Conservation (phyloP, 2,888 invertebrate genomes). For the Habroteleia sp. region DNA sequence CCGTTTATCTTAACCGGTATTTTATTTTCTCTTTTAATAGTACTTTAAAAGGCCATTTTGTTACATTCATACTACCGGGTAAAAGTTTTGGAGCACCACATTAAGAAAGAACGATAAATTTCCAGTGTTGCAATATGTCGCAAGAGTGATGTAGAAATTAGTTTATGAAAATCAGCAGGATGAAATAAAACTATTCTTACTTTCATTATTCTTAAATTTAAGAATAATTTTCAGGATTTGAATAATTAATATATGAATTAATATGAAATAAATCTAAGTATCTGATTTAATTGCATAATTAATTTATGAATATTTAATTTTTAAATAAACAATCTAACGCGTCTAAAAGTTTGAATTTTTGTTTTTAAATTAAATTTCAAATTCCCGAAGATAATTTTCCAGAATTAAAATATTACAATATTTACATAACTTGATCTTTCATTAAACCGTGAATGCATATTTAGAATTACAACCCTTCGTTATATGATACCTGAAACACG, state of each 20-base stretch:
- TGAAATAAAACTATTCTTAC: too few relatives aligned
- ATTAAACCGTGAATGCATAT: conserved; percentile 30
- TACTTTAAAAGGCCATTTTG: conserved; percentile 19
- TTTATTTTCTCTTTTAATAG: conserved; percentile 29
- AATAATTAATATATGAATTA: too few relatives aligned
- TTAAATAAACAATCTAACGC: too few relatives aligned
- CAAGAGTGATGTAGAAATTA: neutral
- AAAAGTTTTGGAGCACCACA: conserved; percentile 7
- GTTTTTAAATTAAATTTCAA: too few relatives aligned
- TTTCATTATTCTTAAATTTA: too few relatives aligned
- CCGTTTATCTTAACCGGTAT: conserved; percentile 19
- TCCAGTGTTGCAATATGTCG: conserved; percentile 8
- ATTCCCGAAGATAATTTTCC: too few relatives aligned
- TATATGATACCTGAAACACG: conserved; percentile 43
- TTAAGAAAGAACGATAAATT: conserved; percentile 10
- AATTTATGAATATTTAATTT: too few relatives aligned
- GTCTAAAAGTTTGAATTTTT: too few relatives aligned
- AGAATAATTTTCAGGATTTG: too few relatives aligned
- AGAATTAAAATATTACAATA: conserved; percentile 29
- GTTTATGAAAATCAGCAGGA: neutral
- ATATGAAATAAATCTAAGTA: too few relatives aligned
- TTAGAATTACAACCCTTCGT: conserved; percentile 41
- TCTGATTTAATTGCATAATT: too few relatives aligned
- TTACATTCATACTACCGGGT: conserved; percentile 8
- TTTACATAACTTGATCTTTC: conserved; percentile 48